Conservation (phyloP, 2,113 vertebrate species). For the rabbit (Oryctolagus cuniculus) region mOryCun1.1 NC_091439.1:22482501-22483000, state of each 20-base stretch:
- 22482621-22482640: conserved; percentile 53
- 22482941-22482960: too few species aligned
- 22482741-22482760: conserved; percentile 74
- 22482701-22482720: conserved; percentile 74
- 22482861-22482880: conserved; percentile 70
- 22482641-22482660: conserved; percentile 76
- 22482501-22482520: neutral
- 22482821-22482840: conserved; percentile 64
- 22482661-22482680: conserved; percentile 76
- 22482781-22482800: conserved; percentile 65
- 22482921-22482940: too few species aligned
- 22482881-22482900: conserved; percentile 32
- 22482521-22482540: neutral
- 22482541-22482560: conserved; percentile 36
- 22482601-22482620: conserved; percentile 51
- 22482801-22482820: conserved; percentile 58
- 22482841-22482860: conserved; percentile 61
- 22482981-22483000: too few species aligned
- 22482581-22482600: conserved; percentile 15
- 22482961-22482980: too few species aligned
- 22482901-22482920: neutral
- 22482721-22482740: conserved; percentile 67
- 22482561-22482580: neutral
- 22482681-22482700: conserved; percentile 67
- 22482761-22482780: conserved; percentile 59